Conservation (phyloP, 2,113 vertebrate species). For the Syngnathoides biaculeatus region DNA sequence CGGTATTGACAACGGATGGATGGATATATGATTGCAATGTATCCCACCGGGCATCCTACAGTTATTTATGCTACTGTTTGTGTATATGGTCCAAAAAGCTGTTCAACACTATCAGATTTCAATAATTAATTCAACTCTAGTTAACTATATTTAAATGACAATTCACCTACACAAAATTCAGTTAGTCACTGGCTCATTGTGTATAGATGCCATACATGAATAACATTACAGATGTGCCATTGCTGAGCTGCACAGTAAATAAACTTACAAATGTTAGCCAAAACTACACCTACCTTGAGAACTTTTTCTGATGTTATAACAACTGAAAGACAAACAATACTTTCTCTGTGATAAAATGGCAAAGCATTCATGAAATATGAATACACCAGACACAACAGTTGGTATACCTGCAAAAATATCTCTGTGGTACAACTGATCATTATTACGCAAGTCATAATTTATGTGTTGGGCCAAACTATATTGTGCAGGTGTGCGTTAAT, state of each 20-base stretch:
- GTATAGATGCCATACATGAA: slow-evolving; percentile 23
- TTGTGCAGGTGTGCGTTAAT: background rate
- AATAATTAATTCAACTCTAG: background rate
- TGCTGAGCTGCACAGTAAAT: too few relatives aligned
- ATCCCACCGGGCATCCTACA: background rate
- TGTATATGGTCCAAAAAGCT: too few relatives aligned
- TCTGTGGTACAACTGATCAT: background rate
- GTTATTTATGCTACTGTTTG: too few relatives aligned
- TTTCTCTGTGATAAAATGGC: background rate
- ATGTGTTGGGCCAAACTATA: background rate
- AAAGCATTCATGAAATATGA: background rate
- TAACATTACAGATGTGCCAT: too few relatives aligned
- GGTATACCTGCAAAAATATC: background rate
- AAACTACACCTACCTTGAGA: slow-evolving; percentile 80
- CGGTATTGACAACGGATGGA: too few relatives aligned
- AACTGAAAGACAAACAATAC: slow-evolving; percentile 75
- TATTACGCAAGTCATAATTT: background rate
- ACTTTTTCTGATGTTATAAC: slow-evolving; percentile 88
- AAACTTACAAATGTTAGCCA: background rate
- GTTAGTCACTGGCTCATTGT: slow-evolving; percentile 54
- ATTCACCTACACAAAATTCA: background rate
- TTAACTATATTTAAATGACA: background rate
- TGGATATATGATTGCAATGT: background rate
- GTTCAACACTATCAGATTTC: too few relatives aligned
- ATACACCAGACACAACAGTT: background rate